phyloP scores from a whole-genome alignment of 1,140 invertebrate species.

The Nasonia longicornis region DNA sequence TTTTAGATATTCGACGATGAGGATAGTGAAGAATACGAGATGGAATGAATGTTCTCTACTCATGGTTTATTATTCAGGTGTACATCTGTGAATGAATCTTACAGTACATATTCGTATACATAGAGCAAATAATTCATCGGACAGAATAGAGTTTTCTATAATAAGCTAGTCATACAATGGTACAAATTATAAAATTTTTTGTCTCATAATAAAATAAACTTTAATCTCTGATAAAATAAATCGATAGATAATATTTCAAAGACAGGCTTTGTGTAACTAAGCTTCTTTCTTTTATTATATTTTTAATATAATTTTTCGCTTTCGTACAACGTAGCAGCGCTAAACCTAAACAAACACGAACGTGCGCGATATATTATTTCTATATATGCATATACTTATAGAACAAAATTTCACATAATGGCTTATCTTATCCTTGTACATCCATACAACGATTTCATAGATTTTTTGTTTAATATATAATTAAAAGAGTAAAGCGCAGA shows the following conservation, averaged over 20 bases:
- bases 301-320: neutral
- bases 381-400: constrained; percentile 34
- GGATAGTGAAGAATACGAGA: constrained; percentile 23
- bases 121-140: constrained; percentile 48
- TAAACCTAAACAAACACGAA: constrained; percentile 32
- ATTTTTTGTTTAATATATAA: constrained; percentile 29
- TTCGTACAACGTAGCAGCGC: constrained; percentile 22
- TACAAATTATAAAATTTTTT: constrained; percentile 51
- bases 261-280: constrained; percentile 15
- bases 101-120: constrained; percentile 47
- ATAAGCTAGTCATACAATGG: constrained; percentile 38
- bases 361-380: constrained; percentile 31
- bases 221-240: constrained; percentile 61
- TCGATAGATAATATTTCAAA: constrained; percentile 49
- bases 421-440: constrained; percentile 43
- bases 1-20: neutral
- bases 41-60: constrained; percentile 36
- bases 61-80: constrained; percentile 50
- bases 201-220: constrained; percentile 63
- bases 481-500: constrained; percentile 36
- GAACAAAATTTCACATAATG: constrained; percentile 39
- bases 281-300: constrained; percentile 17
- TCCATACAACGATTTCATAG: constrained; percentile 39
- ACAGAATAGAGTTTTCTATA: constrained; percentile 39
- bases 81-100: constrained; percentile 50